Base-by-base conservation (phyloP, 2,888 invertebrate species). In the Notocelia uddmanniana region DNA sequence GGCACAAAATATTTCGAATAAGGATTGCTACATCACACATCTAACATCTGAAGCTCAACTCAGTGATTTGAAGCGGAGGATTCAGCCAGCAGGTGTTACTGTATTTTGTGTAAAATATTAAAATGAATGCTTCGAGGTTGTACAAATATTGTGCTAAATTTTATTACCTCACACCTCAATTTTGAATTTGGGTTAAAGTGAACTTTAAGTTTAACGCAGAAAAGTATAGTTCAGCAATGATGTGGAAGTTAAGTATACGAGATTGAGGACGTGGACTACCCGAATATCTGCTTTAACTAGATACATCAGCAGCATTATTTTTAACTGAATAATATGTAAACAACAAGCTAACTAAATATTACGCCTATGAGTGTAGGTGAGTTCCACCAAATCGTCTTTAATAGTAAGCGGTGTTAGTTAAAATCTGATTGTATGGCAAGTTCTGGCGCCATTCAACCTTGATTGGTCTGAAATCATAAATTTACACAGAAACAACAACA, bases 31-130 rank as follows among this genome's bases (percentile, higher is more conserved):
- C 45, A 45, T n/a, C 45, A 15, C 45, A 45, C 31, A 31, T 5
- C 31, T 8, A 5, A 31, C 31, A 31, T 31, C 31, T 31, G 8
- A 31, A 45, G 75, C 76, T 76, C 77, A 76, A 80, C 78, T 79
- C 74, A 78, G 80, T 80, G 81, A 80, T 81, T 81, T 80, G 80
- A 83, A 86, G 83, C 82, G 78, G 77, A 78, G 85, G 85, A 85
- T 86, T 88, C 83, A 84, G 79, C 80, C 75, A 76, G 76, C 87
- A 89, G 88, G 88, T 89, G 88, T 83, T 85, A 82, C 85, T 80
- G 80, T 85, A 85, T 88, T 87, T 86, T 81, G 82, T 85, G 82
- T 89, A 83, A 88, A 89, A 88, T 88, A 89, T 89, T 86, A 87
- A 86, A 85, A 85, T 50, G 50, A 45, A 45, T n/a, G 45, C 15